Percentiles rank a stretch among this genome's conserved stretches.
phyloP scores from a whole-genome alignment of 2,113 vertebrate species.

The Ailuropoda melanoleuca region DNA sequence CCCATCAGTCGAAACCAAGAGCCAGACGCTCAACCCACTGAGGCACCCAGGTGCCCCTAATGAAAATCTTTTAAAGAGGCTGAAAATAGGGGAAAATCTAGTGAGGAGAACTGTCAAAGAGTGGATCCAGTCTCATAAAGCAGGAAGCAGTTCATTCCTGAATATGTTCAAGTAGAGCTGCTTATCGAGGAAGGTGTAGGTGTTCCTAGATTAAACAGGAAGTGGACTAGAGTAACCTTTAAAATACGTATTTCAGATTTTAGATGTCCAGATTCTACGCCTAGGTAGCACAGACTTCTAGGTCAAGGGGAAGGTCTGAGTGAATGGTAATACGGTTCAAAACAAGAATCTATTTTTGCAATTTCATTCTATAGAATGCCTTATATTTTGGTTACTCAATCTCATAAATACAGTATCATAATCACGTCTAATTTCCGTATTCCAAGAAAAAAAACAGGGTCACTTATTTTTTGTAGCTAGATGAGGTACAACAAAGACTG shows the following conservation, averaged over 20 bases:
- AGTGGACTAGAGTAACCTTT: neutral
- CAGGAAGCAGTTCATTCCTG: neutral
- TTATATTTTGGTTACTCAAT: neutral
- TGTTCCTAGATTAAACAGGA: neutral
- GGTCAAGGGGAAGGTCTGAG: neutral
- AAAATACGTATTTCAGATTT: conserved; percentile 20
- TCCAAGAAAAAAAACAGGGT: neutral
- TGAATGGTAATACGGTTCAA: neutral
- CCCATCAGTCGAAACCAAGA: neutral
- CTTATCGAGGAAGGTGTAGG: neutral
- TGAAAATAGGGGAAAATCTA: neutral
- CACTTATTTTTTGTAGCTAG: neutral
- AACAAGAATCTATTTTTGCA: neutral
- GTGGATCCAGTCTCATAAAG: neutral
- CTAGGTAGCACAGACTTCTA: neutral
- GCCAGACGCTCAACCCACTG: neutral
- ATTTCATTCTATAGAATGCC: neutral
- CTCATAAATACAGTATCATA: neutral
- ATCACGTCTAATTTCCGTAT: conserved; percentile 14
- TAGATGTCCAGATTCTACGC: neutral
- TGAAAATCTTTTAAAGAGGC: neutral
- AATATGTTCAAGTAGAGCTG: neutral
- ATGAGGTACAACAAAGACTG: neutral
- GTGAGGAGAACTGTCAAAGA: neutral
- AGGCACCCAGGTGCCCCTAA: neutral